Percentiles rank a stretch among this genome's conserved stretches.
phyloP scores from a whole-genome alignment of 2,113 vertebrate genomes.

The Anhinga anhinga region DNA sequence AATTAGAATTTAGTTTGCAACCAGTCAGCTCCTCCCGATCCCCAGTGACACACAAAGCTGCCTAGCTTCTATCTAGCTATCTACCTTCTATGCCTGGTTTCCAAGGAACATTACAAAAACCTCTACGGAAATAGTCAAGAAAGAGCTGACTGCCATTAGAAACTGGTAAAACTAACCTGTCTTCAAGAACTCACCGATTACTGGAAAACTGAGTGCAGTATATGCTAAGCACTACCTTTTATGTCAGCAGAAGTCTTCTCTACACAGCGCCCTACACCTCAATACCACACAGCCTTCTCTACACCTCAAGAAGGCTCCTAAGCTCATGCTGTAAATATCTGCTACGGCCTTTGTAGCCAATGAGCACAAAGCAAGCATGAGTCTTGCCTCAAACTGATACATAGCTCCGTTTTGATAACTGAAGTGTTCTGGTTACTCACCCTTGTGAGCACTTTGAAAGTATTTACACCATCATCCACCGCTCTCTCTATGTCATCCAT shows the following conservation, averaged over 20 bases:
- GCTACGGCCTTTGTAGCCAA: neutral
- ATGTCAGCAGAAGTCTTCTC: neutral
- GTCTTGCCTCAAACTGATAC: neutral
- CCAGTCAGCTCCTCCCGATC: neutral
- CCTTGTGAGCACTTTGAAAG: constrained; percentile 95
- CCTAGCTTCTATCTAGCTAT: neutral
- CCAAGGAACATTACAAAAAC: neutral
- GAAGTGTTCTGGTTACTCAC: constrained; percentile 68
- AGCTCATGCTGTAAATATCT: neutral
- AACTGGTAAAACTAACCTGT: neutral
- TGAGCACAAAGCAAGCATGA: neutral
- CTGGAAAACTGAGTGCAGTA: neutral
- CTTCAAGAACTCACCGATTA: neutral
- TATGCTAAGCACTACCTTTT: neutral
- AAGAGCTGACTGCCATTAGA: neutral
- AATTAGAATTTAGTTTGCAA: neutral
- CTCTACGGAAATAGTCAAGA: neutral
- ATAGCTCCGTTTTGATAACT: neutral
- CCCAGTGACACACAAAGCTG: neutral
- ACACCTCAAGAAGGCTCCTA: neutral
- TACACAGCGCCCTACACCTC: neutral
- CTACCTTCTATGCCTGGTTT: neutral
- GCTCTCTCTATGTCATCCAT: constrained; percentile 98
- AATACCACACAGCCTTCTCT: neutral
- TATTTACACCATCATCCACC: constrained; percentile 95